Conservation (phyloP, 2,113 vertebrate genomes). For the Cercocebus atys region DNA sequence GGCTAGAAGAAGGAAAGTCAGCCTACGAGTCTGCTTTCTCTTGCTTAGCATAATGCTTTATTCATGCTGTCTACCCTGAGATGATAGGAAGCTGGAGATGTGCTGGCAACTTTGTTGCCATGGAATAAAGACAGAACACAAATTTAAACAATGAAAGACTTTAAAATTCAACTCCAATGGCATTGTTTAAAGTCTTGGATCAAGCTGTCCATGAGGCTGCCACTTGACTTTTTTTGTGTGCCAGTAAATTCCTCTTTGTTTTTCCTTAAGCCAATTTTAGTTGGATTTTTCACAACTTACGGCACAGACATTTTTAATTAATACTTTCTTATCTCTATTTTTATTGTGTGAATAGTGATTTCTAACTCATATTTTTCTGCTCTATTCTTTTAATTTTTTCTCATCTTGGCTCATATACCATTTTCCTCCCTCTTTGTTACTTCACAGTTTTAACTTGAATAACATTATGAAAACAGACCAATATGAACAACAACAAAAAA, state of each 20-base stretch:
- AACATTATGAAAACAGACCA: slow-evolving; percentile 24
- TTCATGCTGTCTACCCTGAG: not conserved
- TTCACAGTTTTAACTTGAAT: slow-evolving; percentile 11
- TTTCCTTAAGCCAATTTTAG: not conserved
- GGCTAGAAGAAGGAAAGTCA: not conserved
- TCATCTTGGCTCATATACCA: not conserved
- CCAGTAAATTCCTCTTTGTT: not conserved
- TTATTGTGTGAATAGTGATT: not conserved
- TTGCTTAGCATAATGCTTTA: not conserved
- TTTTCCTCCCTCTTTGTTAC: not conserved
- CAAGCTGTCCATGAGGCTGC: not conserved
- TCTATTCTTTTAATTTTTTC: not conserved
- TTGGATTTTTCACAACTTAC: not conserved
- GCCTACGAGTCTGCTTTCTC: not conserved
- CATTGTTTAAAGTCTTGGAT: not conserved
- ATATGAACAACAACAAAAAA: slow-evolving; percentile 14
- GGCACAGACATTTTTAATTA: not conserved
- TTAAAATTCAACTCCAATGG: not conserved
- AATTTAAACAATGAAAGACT: not conserved
- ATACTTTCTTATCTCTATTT: not conserved
- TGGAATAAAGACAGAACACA: not conserved
- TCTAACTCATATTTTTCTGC: not conserved
- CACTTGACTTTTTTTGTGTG: not conserved
- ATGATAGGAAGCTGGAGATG: not conserved
- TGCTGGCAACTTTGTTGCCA: not conserved